Conservation (phyloP, 2,797 vertebrate species). For the Novumbra hubbsi region DNA sequence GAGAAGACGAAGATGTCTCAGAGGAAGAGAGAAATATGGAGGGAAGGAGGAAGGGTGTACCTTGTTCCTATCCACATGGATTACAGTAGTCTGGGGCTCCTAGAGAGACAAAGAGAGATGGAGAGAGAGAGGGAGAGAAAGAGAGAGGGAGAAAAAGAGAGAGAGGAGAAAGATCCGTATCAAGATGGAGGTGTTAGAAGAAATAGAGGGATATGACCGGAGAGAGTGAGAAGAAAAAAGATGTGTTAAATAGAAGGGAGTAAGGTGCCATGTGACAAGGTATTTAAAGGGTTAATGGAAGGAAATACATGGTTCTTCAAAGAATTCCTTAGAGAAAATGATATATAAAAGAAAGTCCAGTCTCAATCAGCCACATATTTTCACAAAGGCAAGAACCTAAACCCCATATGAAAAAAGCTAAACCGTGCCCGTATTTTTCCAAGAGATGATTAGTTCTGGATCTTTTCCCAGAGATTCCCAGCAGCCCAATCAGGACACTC, state of each 20-base stretch:
- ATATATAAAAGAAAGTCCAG: neutral
- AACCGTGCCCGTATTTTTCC: neutral
- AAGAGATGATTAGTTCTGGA: neutral
- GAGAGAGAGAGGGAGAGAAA: neutral
- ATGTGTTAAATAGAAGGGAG: neutral
- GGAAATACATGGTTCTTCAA: constrained; percentile 15
- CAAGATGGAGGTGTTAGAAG: neutral
- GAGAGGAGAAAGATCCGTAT: neutral
- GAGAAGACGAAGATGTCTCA: constrained; percentile 21
- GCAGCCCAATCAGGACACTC: neutral
- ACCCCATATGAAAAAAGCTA: neutral
- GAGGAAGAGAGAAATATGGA: constrained; percentile 26
- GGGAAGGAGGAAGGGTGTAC: constrained; percentile 70
- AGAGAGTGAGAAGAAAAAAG: constrained; percentile 6
- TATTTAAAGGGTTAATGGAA: constrained; percentile 21
- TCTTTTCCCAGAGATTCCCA: neutral
- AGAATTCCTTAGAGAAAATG: constrained; percentile 10
- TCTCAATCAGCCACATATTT: neutral
- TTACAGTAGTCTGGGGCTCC: constrained; percentile 96
- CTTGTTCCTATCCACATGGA: constrained; percentile 94
- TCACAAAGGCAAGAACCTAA: neutral
- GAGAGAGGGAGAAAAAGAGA: neutral
- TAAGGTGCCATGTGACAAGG: constrained; percentile 5
- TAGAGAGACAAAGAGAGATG: constrained; percentile 44
- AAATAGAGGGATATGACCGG: constrained; percentile 2